These are phyloP conservation scores for Hoplodrina ambigua DNA, from an alignment of 2,888 invertebrate genomes.

Conservation along the genomic window DNA sequence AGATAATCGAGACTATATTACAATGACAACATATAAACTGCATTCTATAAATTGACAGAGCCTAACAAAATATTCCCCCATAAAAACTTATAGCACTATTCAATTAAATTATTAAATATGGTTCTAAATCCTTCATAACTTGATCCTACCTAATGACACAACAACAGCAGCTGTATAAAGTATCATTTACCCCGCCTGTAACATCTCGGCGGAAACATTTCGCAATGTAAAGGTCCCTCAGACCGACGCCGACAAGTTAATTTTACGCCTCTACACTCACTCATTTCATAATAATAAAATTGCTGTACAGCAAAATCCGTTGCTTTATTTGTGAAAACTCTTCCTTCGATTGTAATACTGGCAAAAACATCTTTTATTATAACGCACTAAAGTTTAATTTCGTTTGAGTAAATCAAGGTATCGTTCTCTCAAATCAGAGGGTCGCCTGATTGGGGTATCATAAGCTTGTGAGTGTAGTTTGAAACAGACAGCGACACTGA, in stretches of 20 bases:
- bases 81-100: constrained; percentile 35
- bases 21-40: neutral
- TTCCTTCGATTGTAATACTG: constrained; percentile 40
- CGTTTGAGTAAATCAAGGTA: constrained; percentile 46
- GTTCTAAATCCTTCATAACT: constrained; percentile 43
- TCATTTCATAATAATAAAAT: constrained; percentile 77
- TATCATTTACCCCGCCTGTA: constrained; percentile 53
- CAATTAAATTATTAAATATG: constrained; percentile 29
- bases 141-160: constrained; percentile 47
- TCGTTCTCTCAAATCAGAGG: constrained; percentile 77
- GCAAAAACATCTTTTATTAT: constrained; percentile 45
- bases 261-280: constrained; percentile 75
- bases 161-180: constrained; percentile 56
- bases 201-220: constrained; percentile 61
- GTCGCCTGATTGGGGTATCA: constrained; percentile 84
- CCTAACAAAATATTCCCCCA: constrained; percentile 10
- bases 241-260: constrained; percentile 69
- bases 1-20: neutral
- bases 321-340: constrained; percentile 70
- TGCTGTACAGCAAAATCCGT: constrained; percentile 70
- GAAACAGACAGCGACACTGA: constrained; percentile 81
- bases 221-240: constrained; percentile 62
- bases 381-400: constrained; percentile 61
- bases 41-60: constrained; percentile 2
- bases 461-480: constrained; percentile 83